These are phyloP conservation scores for Taxidea taxus DNA, from an alignment of 2,113 vertebrate species.

Conservation along the genomic window DNA sequence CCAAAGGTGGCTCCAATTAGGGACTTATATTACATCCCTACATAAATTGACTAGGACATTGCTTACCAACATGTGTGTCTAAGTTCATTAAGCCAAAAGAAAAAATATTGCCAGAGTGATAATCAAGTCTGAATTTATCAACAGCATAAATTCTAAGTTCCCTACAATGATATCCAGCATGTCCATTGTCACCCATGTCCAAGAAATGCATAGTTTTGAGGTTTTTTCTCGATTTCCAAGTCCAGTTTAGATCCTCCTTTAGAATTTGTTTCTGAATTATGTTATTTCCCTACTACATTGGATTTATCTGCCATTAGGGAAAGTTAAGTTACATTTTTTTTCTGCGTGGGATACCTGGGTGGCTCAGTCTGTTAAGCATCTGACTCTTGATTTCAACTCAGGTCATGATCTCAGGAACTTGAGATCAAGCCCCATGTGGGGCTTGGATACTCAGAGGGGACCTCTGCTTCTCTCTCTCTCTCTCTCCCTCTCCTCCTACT, in stretches of 20 bases:
- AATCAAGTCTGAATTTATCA: neutral
- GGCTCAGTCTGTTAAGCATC: neutral
- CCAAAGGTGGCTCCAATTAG: constrained; percentile 15
- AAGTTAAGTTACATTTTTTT: neutral
- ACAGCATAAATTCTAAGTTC: neutral
- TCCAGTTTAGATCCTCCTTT: neutral
- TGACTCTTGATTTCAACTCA: neutral
- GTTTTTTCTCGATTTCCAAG: neutral
- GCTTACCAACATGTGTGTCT: neutral
- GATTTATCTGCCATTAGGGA: neutral
- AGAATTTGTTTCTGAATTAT: constrained; percentile 7
- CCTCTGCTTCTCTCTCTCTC: neutral
- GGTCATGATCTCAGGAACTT: neutral
- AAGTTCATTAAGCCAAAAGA: constrained; percentile 39
- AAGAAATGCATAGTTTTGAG: neutral
- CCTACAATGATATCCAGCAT: neutral
- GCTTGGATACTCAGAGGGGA: neutral
- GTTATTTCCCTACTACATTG: neutral
- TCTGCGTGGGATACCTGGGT: neutral
- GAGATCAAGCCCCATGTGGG: neutral
- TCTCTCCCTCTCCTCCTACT: neutral
- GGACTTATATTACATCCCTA: constrained; percentile 25
- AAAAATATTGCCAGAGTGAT: neutral
- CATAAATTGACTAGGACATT: neutral
- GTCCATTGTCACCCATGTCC: neutral